These are phyloP conservation scores for Carcharodon carcharias DNA, from an alignment of 2,797 vertebrate species.

Conservation along the genomic window DNA sequence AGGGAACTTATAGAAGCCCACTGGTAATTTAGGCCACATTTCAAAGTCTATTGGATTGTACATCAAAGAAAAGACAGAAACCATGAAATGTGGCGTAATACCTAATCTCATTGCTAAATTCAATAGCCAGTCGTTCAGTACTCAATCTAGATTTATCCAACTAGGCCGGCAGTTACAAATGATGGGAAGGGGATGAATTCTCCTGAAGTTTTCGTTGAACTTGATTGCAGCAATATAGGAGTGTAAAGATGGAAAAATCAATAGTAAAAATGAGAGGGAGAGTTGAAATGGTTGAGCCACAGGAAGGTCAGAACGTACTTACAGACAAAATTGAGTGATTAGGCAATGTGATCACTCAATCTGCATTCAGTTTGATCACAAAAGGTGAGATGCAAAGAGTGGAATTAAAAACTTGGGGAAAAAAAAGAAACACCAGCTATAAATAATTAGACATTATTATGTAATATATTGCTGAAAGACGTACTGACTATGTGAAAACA, in stretches of 20 bases:
- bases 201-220: conserved; percentile 6
- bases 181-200: neutral
- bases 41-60: conserved; percentile 27
- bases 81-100: neutral
- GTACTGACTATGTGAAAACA: neutral
- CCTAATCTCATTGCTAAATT: conserved; percentile 14
- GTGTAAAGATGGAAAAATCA: conserved; percentile 4
- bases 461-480: neutral
- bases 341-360: neutral
- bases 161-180: neutral
- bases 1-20: neutral
- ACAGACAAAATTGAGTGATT: neutral
- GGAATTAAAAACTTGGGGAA: neutral
- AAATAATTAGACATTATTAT: neutral
- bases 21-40: conserved; percentile 10
- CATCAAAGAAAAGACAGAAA: conserved; percentile 24
- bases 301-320: neutral
- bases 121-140: neutral
- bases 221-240: neutral
- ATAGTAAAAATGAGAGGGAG: neutral
- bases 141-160: conserved; percentile 15
- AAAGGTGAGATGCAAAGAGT: neutral
- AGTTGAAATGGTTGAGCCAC: neutral
- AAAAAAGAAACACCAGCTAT: neutral
- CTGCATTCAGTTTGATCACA: neutral